Conservation (phyloP, 2,888 invertebrate genomes). For the Apamea anceps region DNA sequence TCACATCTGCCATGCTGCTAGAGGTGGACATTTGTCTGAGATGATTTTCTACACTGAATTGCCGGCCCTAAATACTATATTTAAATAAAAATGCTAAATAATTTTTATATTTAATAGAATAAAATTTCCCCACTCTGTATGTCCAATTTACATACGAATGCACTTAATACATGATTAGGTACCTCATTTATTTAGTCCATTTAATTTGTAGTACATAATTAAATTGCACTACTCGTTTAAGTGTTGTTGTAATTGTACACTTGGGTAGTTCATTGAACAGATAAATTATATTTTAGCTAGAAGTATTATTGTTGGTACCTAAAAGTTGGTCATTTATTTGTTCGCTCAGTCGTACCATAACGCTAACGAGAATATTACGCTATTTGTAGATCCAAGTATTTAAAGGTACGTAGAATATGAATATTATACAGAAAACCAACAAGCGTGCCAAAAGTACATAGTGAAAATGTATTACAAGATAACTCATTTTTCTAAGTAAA, state of each 20-base stretch:
- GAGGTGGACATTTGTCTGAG: too few relatives aligned
- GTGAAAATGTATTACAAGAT: slow-evolving; percentile 25
- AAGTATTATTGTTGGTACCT: neutral
- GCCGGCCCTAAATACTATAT: too few relatives aligned
- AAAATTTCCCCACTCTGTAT: too few relatives aligned
- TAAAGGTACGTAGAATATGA: neutral
- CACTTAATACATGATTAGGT: neutral
- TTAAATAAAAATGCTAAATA: too few relatives aligned
- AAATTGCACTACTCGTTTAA: neutral
- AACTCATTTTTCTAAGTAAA: neutral
- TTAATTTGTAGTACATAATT: neutral
- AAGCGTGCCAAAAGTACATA: neutral
- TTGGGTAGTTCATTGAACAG: neutral
- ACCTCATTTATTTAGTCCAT: neutral
- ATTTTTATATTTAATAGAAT: too few relatives aligned
- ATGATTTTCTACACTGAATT: too few relatives aligned
- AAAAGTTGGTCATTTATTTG: slow-evolving; percentile 20
- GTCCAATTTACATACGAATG: neutral
- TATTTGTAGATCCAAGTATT: slow-evolving; percentile 17
- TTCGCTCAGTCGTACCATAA: slow-evolving; percentile 8
- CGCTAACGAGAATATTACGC: neutral
- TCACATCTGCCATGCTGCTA: too few relatives aligned
- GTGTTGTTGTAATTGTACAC: neutral
- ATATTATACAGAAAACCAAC: slow-evolving; percentile 3
- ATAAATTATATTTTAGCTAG: slow-evolving; percentile 1